Conservation (phyloP, 2,888 invertebrate genomes). For the Scrobipalpa atriplicella region DNA sequence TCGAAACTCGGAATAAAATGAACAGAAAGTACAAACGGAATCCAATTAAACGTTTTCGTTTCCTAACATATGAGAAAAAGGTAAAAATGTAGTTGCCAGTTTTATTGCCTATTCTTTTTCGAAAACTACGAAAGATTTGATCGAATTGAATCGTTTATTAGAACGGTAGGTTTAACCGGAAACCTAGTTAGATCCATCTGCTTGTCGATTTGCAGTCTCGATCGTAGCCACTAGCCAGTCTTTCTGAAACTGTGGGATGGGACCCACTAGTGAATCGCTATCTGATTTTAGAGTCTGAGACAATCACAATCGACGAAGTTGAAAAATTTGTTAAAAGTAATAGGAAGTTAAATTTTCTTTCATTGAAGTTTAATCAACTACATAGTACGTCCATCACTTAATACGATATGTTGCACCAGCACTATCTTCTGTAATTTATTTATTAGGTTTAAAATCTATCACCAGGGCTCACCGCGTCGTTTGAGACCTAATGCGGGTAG, state of each 20-base stretch:
- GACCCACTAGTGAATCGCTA: background rate
- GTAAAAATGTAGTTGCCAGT: constrained; percentile 50
- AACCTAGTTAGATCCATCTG: constrained; percentile 43
- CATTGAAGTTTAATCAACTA: no score
- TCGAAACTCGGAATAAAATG: constrained; percentile 28
- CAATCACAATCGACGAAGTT: no score
- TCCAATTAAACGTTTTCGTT: constrained; percentile 54
- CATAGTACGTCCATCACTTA: no score
- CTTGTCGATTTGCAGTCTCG: constrained; percentile 45
- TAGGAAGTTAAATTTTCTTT: no score
- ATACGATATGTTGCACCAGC: no score
- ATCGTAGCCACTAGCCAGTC: constrained; percentile 36
- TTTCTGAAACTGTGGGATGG: background rate
- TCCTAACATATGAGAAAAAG: constrained; percentile 56
- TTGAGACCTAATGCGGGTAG: no score
- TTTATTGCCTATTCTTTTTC: constrained; percentile 47
- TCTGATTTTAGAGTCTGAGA: no score
- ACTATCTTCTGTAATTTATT: no score
- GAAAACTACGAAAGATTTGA: constrained; percentile 41
- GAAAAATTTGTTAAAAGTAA: no score
- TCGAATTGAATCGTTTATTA: constrained; percentile 43
- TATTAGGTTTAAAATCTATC: no score
- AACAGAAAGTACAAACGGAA: constrained; percentile 38
- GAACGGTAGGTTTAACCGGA: constrained; percentile 41
- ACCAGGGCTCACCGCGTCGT: no score